Evolutionary conservation across 2,797 vertebrate species (phyloP), one percentile per base, ranked within the genome.

Genomic region (Notolepis coatsorum): DNA sequence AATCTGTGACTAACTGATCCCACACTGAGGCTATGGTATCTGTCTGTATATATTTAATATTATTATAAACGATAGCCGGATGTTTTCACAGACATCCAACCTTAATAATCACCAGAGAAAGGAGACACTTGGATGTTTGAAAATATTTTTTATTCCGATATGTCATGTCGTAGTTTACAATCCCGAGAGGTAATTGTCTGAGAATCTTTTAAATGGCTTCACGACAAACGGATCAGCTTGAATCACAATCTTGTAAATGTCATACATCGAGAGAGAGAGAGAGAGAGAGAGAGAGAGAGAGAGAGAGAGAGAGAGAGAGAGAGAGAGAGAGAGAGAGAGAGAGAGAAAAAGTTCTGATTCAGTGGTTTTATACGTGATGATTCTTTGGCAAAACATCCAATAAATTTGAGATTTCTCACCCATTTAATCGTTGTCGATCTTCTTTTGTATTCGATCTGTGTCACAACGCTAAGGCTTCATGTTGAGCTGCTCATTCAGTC

Each of bases 371-470:
- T 50, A 37, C 13, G 18, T 18, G 37, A 28, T 43, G 8, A 52
- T 31, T 18, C 46, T 48, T 53, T 61, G 20, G 57, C 33, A 39
- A 23, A 37, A 30, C 12, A 30, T 28, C n/a, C 25, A 35, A 57
- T 17, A 45, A 54, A 46, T 24, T n/a, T 53, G 28, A 41, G 8
- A 39, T 39, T 41, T 33, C 33, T 23, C 20, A 33, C 20, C 50
- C 31, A 38, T 7, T 35, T 35, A 13, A 8, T 9, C 31, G 13
- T 9, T 35, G 8, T 35, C 31, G 13, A 13, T 9, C 31, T 35
- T 13, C 9, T 35, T 35, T 35, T 35, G 31, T 35, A 35, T 9
- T 33, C 31, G 9, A 35, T 35, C 9, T 13, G 8, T 35, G 31
- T 9, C 31, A 35, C 13, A 12, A 35, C 13, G 10, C n/a, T 35